Base-by-base conservation (phyloP, 1,140 invertebrate species). In the Papilio dardanus region DNA sequence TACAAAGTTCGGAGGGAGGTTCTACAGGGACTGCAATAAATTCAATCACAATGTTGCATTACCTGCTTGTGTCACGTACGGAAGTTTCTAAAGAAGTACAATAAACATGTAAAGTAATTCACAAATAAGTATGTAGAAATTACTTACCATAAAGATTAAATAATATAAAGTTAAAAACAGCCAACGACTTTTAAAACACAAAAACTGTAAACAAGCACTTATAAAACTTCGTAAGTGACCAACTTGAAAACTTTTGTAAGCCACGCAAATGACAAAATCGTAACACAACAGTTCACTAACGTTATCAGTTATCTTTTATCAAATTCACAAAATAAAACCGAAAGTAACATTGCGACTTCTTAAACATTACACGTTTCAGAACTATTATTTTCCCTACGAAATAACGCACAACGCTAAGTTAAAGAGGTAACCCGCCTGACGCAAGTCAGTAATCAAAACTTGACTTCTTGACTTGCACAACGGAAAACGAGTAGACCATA, bases 171-270 rank as follows among this genome's bases (percentile, higher is more conserved):
- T 19, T 67, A 33, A 33, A 33, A 67, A 19, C 31, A 67, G 30
- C 65, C 30, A 67, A 31, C 16, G 3, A 67, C 30, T 67, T 33
- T 37, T 42, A 8, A 75, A 42, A 74, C 40, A 76, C 40, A 54
- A 69, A 40, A 69, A 69, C 35, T 40, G 31, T 74, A 76, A 82
- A 81, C 74, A 76, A 83, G 65, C 81, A 84, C 83, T 79, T 76
- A 74, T 54, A 75, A 66, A 84, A 84, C 79, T 82, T 84, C 78
- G 67, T 78, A 78, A 80, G 83, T 82, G 67, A 78, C 81, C 81
- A 85, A 87, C 31, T 69, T 69, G 10, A 69, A 84, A 87, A 87
- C 85, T 87, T 85, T 83, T 84, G 33, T 77, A 85, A 69, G 83
- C 80, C 81, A 85, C 85, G 66, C 66, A 68, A 79, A 77, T 71